phyloP scores from a whole-genome alignment of 2,113 vertebrate genomes.

The Naja naja region DNA sequence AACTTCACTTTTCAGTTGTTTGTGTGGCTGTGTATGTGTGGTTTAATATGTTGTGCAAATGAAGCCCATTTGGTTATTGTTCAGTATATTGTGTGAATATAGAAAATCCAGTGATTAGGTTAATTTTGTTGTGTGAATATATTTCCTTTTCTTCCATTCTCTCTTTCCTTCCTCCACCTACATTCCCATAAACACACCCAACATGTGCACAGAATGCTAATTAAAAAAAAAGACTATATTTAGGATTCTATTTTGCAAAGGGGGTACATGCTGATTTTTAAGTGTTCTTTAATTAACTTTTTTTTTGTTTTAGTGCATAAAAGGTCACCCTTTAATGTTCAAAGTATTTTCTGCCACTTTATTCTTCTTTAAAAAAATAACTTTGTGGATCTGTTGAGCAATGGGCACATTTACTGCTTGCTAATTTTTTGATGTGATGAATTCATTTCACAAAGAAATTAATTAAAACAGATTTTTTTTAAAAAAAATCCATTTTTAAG shows the following conservation, averaged over 20 bases:
- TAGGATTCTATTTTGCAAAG: slow-evolving; percentile 8
- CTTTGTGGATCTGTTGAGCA: slow-evolving; percentile 57
- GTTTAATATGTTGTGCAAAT: neutral
- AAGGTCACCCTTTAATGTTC: slow-evolving; percentile 44
- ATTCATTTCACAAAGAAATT: slow-evolving; percentile 72
- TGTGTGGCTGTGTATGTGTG: neutral
- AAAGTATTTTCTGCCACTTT: slow-evolving; percentile 34
- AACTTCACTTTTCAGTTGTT: neutral
- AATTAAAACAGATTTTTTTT: slow-evolving; percentile 71
- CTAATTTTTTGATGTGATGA: slow-evolving; percentile 70
- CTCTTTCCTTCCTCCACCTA: neutral
- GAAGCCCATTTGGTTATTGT: neutral
- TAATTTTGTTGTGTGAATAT: neutral
- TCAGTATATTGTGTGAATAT: neutral
- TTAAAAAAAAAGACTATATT: neutral
- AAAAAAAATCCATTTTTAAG: slow-evolving; percentile 67
- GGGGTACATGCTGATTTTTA: slow-evolving; percentile 18
- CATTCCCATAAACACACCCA: neutral
- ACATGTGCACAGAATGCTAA: neutral
- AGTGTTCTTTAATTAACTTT: slow-evolving; percentile 44
- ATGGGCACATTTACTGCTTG: slow-evolving; percentile 62
- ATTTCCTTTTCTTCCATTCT: neutral
- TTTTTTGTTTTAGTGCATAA: slow-evolving; percentile 37
- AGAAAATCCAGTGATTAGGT: neutral
- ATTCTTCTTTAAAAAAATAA: slow-evolving; percentile 6